Evolutionary conservation across 2,113 vertebrate genomes (phyloP).

Genomic region (Lates calcarifer): DNA sequence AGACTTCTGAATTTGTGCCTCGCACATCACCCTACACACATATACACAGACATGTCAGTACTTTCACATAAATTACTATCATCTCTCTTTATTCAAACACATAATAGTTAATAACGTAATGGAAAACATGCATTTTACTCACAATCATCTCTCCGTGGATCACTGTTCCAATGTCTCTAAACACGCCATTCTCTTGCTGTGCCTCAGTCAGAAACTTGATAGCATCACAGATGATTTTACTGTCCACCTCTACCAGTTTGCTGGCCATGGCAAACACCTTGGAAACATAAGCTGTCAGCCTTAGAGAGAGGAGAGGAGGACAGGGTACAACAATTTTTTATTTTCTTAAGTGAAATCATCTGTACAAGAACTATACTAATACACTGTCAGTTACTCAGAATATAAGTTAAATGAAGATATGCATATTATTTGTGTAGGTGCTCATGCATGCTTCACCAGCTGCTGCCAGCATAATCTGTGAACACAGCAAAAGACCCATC

Average conservation of each 20-base stretch:
- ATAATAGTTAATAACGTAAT: background rate
- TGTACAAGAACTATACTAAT: background rate
- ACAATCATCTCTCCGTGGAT: slow-evolving; percentile 84
- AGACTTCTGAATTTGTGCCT: slow-evolving; percentile 75
- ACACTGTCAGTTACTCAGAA: background rate
- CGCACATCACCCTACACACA: slow-evolving; percentile 83
- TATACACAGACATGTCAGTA: background rate
- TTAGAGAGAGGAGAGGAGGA: slow-evolving; percentile 59
- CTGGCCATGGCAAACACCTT: slow-evolving; percentile 90
- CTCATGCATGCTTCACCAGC: slow-evolving; percentile 44
- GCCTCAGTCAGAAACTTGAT: slow-evolving; percentile 90
- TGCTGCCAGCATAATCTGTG: slow-evolving; percentile 9
- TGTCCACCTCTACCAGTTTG: slow-evolving; percentile 73
- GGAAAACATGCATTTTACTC: too few species aligned
- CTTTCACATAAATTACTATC: too few species aligned
- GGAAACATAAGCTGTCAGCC: slow-evolving; percentile 92
- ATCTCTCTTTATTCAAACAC: background rate
- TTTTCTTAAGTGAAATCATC: background rate
- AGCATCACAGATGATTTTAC: slow-evolving; percentile 83
- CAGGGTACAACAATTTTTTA: background rate
- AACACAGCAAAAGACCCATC: slow-evolving; percentile 75
- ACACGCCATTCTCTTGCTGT: slow-evolving; percentile 87
- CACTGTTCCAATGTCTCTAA: slow-evolving; percentile 84
- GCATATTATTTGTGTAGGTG: background rate
- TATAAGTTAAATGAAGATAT: background rate